Evolutionary conservation across 2,888 invertebrate species (phyloP).

Genomic region (Hirtodrosophila duncani): DNA sequence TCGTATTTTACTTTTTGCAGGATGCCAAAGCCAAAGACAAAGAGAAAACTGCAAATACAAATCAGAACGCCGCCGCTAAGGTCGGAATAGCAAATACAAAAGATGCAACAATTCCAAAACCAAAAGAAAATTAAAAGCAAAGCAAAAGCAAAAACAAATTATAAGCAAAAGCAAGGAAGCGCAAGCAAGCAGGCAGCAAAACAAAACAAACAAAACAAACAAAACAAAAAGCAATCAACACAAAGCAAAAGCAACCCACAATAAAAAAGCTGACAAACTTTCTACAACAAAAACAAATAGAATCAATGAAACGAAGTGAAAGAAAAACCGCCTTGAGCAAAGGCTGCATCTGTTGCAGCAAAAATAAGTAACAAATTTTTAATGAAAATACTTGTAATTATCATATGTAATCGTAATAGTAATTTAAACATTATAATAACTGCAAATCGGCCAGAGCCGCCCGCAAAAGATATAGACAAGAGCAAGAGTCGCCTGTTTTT

Average conservation of each 20-base stretch:
- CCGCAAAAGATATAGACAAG: no score
- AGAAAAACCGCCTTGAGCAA: not conserved
- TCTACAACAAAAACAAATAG: constrained; percentile 1
- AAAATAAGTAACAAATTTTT: no score
- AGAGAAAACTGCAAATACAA: constrained; percentile 66
- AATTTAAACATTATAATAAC: no score
- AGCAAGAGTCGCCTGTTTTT: no score
- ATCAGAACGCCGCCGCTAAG: constrained; percentile 71
- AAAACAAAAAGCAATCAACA: constrained; percentile 9
- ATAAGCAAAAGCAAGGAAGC: constrained; percentile 8
- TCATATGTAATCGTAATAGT: no score
- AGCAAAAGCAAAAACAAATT: not conserved
- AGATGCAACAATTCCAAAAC: constrained; percentile 57
- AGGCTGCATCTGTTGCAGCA: not conserved
- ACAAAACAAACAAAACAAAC: constrained; percentile 1
- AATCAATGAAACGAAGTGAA: constrained; percentile 4
- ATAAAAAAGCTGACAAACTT: not conserved
- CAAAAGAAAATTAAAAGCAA: constrained; percentile 18
- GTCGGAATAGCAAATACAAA: constrained; percentile 69
- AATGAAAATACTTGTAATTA: no score
- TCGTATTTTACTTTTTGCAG: constrained; percentile 73
- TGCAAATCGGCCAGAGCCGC: no score
- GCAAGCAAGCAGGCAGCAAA: not conserved
- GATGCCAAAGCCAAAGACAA: constrained; percentile 77
- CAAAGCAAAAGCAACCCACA: constrained; percentile 1